These are phyloP conservation scores for Nipponacmea schrenckii DNA, from an alignment of 2,888 invertebrate genomes.

Conservation along the genomic window DNA sequence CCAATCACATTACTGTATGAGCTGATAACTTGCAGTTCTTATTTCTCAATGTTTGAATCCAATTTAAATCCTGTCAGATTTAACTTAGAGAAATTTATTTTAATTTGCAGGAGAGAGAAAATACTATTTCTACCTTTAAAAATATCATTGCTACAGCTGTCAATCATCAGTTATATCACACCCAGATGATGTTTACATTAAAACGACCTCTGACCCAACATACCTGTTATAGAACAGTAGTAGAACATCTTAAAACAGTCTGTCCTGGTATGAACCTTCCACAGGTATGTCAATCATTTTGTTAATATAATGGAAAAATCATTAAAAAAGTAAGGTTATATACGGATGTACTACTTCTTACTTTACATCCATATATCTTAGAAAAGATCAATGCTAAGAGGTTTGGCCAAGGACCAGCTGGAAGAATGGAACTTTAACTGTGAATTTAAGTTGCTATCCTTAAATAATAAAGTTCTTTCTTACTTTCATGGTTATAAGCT, in stretches of 20 bases:
- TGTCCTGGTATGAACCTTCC: conserved; percentile 66
- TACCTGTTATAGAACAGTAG: conserved; percentile 67
- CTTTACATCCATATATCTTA: not conserved
- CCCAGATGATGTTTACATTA: conserved; percentile 35
- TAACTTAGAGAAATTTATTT: not conserved
- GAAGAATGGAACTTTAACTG: not conserved
- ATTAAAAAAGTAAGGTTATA: too few relatives aligned
- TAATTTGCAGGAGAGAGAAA: conserved; percentile 55
- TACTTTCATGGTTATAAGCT: too few relatives aligned
- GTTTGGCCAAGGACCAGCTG: too few relatives aligned
- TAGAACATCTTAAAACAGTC: conserved; percentile 58
- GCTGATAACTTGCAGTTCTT: too few relatives aligned
- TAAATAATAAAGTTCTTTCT: too few relatives aligned
- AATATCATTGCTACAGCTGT: conserved; percentile 58
- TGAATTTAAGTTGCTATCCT: not conserved
- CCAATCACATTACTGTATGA: too few relatives aligned
- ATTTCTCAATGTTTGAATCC: too few relatives aligned
- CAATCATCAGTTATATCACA: conserved; percentile 39
- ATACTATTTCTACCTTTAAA: conserved; percentile 58
- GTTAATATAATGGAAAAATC: too few relatives aligned
- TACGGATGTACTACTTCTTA: too few relatives aligned
- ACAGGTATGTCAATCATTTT: conserved; percentile 62
- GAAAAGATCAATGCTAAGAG: not conserved
- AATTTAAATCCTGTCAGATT: too few relatives aligned
- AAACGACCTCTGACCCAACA: conserved; percentile 48